Evolutionary conservation across 2,113 vertebrate species (phyloP), one percentile per base, ranked within the genome.

Genomic region (Coptodon rendalli): DNA sequence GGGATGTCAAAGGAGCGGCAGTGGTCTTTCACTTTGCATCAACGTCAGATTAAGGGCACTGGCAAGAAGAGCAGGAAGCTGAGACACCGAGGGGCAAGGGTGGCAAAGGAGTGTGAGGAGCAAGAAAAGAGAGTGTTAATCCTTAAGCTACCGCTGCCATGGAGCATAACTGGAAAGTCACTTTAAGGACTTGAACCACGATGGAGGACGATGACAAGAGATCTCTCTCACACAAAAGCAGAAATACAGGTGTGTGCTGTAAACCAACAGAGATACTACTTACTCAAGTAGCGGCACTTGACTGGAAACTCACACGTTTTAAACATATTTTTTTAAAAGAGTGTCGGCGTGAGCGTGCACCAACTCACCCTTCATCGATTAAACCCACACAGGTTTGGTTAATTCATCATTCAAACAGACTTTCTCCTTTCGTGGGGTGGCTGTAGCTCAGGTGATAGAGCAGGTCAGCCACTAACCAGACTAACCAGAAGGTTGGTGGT

Each of bases 1-100:
- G 89, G 88, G 88, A 91, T 86, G 88, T 95, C 89, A 52, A 91
- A 89, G 78, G 79, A 94, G 88, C 79, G 89, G 93, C 93, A 94
- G 94, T 85, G 91, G 86, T 88, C 87, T 84, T 92, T 95, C 94
- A 88, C 92, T 95, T 95, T 91, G 89, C 89, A 95, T 96, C 92
- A 95, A 16, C 81, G 27, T 96, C 95, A 95, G 87, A 92, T 90
- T 92, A 91, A 81, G 85, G 86, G 86, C 66, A 82, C 88, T 90
- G 85, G 86, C 66, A 80, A 87, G 90, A 86, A 82, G 71, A 87
- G 91, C 79, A 52, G 86, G 87, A 34, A 90, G 73, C 66, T 52
- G 6, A 83, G 86, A 87, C 86, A 86, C 87, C 6, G 22, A 86
- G 86, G 91, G 93, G 86, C 80, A 87, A 93, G 61, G 73, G 86